phyloP scores from a whole-genome alignment of 2,888 invertebrate genomes.

The Dromius quadrimaculatus region DNA sequence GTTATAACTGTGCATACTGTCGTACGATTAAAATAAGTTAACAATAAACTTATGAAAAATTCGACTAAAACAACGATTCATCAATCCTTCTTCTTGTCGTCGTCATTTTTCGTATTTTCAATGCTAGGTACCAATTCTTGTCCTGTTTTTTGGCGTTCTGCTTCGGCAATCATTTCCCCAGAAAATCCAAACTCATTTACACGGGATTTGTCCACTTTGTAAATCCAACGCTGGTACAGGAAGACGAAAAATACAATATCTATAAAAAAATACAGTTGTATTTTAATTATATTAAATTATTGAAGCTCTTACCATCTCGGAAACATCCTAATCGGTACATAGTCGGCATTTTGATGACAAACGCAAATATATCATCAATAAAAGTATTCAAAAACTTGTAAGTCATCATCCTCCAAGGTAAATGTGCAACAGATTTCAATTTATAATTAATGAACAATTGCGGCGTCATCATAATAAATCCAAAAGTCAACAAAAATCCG shows the following conservation, averaged over 20 bases:
- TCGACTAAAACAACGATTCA: slow-evolving; percentile 29
- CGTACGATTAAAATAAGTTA: slow-evolving; percentile 43
- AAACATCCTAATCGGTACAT: slow-evolving; percentile 98
- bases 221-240: slow-evolving; percentile 98
- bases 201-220: slow-evolving; percentile 94
- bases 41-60: slow-evolving; percentile 20
- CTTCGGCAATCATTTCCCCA: slow-evolving; percentile 85
- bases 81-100: slow-evolving; percentile 50
- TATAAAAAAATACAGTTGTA: slow-evolving; percentile 62
- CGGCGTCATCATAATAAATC: slow-evolving; percentile 99
- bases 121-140: slow-evolving; percentile 29
- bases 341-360: slow-evolving; percentile 99
- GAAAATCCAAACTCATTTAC: slow-evolving; percentile 99
- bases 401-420: slow-evolving; percentile 99
- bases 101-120: slow-evolving; percentile 12
- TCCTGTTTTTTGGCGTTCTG: slow-evolving; percentile 61
- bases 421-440: slow-evolving; percentile 97
- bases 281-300: background rate
- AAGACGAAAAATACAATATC: slow-evolving; percentile 99
- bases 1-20: too few relatives aligned
- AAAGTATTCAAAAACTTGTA: slow-evolving; percentile 99
- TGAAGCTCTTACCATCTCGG: slow-evolving; percentile 83
- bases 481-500: slow-evolving; percentile 97
- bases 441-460: slow-evolving; percentile 99
- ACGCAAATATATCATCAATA: slow-evolving; percentile 99